phyloP scores from a whole-genome alignment of 2,797 vertebrate genomes.

The Rhadinocentrus ornatus region DNA sequence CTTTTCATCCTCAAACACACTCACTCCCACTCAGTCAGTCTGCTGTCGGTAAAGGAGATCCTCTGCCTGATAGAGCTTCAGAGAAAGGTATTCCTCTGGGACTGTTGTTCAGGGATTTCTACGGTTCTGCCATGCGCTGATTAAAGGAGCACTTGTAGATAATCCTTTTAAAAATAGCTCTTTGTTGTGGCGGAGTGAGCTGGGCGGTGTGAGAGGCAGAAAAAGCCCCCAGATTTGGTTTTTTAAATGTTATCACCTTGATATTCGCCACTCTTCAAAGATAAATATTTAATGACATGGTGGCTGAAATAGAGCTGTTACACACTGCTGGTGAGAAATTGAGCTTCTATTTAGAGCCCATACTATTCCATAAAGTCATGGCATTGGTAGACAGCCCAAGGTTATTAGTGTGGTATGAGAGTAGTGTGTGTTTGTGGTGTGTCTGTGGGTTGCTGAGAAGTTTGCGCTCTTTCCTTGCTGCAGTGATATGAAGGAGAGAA shows the following conservation, averaged over 20 bases:
- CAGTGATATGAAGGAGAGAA: slow-evolving; percentile 62
- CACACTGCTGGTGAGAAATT: slow-evolving; percentile 80
- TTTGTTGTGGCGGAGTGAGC: slow-evolving; percentile 60
- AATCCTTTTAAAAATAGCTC: slow-evolving; percentile 76
- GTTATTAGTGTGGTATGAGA: slow-evolving; percentile 84
- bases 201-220: slow-evolving; percentile 12
- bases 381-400: slow-evolving; percentile 82
- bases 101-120: slow-evolving; percentile 76
- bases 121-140: slow-evolving; percentile 74
- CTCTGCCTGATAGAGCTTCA: slow-evolving; percentile 80
- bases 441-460: slow-evolving; percentile 59
- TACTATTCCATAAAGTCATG: slow-evolving; percentile 76
- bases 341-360: slow-evolving; percentile 79
- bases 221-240: slow-evolving; percentile 67
- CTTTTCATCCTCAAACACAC: slow-evolving; percentile 76
- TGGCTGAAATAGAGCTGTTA: slow-evolving; percentile 83
- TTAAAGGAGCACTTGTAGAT: slow-evolving; percentile 84
- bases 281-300: slow-evolving; percentile 85
- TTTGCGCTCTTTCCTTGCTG: slow-evolving; percentile 62
- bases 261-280: slow-evolving; percentile 73
- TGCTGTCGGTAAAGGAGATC: slow-evolving; percentile 78
- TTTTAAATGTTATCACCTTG: slow-evolving; percentile 80
- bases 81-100: slow-evolving; percentile 81
- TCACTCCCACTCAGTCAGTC: slow-evolving; percentile 62
- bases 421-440: slow-evolving; percentile 62